A percentile compares a stretch with the other conserved stretches of the same genome.
Evolutionary conservation across 2,888 invertebrate genomes (phyloP).

Genomic region (Rotaria magnacalcarata): DNA sequence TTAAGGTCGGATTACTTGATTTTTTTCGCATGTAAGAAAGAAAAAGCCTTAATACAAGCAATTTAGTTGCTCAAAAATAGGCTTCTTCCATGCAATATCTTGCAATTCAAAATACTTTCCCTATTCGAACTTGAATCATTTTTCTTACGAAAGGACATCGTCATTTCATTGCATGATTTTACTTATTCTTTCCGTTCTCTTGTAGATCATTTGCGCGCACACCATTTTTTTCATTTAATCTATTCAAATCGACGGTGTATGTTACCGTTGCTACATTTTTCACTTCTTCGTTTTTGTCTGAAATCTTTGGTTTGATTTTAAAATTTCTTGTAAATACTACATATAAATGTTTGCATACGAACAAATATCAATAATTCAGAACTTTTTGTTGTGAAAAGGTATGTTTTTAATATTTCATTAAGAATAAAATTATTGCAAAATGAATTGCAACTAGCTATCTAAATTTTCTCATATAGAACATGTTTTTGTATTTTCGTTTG

Average conservation of each 20-base stretch:
- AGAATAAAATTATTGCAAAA: not conserved
- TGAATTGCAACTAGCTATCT: not conserved
- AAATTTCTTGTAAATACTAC: not conserved
- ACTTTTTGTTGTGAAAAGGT: not conserved
- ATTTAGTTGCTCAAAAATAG: not conserved
- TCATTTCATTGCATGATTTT: not conserved
- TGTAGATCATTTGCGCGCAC: not conserved
- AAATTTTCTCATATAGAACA: not conserved
- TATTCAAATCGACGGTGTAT: not conserved
- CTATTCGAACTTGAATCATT: not conserved
- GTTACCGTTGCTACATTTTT: not conserved
- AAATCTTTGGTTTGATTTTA: not conserved
- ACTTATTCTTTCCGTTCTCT: not conserved
- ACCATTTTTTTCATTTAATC: not conserved
- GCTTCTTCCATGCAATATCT: not conserved
- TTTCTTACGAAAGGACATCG: not conserved
- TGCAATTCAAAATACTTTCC: not conserved
- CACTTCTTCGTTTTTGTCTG: not conserved
- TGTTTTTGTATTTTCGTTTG: not conserved
- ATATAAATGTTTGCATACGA: not conserved
- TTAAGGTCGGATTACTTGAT: not conserved
- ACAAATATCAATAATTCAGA: not conserved
- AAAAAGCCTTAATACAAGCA: too few relatives aligned
- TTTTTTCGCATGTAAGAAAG: not conserved
- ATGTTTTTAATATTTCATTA: not conserved